These are phyloP conservation scores for Chironomus tepperi DNA, from an alignment of 1,140 invertebrate species.

Conservation along the genomic window DNA sequence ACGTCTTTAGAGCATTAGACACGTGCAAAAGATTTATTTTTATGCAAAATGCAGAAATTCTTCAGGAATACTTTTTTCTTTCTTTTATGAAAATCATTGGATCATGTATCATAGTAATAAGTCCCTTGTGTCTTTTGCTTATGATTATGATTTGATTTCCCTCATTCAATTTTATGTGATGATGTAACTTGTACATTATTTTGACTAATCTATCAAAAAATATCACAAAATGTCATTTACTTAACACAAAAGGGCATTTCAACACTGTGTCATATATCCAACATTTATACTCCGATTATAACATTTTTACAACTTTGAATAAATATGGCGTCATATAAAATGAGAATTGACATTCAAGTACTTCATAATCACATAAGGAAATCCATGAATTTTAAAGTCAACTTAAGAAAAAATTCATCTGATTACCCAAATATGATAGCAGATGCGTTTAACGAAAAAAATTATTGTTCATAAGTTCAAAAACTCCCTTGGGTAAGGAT, in stretches of 20 bases:
- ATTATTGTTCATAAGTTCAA: constrained; percentile 1
- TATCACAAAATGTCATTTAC: not conserved
- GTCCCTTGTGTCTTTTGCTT: not conserved
- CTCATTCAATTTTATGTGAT: not conserved
- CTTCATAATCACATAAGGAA: not conserved
- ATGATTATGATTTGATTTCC: constrained; percentile 14
- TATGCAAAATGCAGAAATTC: too few species aligned
- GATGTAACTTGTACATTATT: constrained; percentile 14
- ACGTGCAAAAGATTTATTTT: too few species aligned
- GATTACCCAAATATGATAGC: not conserved
- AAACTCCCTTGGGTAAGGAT: not conserved
- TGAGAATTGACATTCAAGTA: not conserved
- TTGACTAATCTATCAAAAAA: constrained; percentile 8
- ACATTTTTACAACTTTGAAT: not conserved
- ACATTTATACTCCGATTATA: not conserved
- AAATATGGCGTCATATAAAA: too few species aligned
- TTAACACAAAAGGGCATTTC: not conserved
- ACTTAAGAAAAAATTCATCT: not conserved
- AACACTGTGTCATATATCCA: too few species aligned
- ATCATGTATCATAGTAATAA: not conserved
- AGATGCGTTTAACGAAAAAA: not conserved
- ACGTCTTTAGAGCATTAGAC: too few species aligned
- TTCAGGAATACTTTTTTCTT: too few species aligned
- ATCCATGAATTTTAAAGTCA: constrained; percentile 8
- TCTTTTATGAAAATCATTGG: too few species aligned